Base-by-base conservation (phyloP, 2,113 vertebrate species). In the Ranitomeya imitator region DNA sequence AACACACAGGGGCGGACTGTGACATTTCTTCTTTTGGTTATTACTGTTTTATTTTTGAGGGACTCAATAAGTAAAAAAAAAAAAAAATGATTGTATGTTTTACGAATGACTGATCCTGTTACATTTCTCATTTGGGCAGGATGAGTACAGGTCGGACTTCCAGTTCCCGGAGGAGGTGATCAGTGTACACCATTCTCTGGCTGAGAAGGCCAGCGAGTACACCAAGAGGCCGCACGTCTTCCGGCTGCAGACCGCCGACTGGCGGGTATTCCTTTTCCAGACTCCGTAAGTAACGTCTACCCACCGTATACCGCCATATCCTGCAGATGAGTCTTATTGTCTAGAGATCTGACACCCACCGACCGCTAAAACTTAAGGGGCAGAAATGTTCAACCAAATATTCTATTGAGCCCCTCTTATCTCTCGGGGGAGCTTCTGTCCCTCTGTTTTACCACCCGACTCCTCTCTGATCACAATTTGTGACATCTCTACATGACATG, bases 251-350 rank as follows among this genome's bases (percentile, higher is more conserved):
- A 98, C 97, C 0, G 97, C 97, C 0, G 97, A 99, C 90, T 96
- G 96, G 96, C 95, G 97, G 37, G 92, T 99, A 89, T 97, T 97
- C 91, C 96, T 98, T n/a, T 97, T 98, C 83, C 96, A 98, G 91
- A 95, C 96, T 6, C 91, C 93, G 97, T 98, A 90, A 97, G 97
- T 96, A 77, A 13, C 19, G 21, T 26, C 31, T 11, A 67, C 26
- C 55, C 4, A 10, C 37, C 5, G 1, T 45, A 45, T 45, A 45
- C 37, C 37, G 37, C 37, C 37, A 45, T 45, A 45, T 45, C 37
- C 37, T 45, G 5, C 37, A 45, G 37, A 37, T 37, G 37, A 45
- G 37, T 45, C 37, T 45, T 45, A 45, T 45, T 45, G 37, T 45
- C 37, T 3, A 5, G 2, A 45, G 37, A 5, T 45, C 37, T 45